Base-by-base conservation (phyloP, 2,113 vertebrate species). In the Genyomyrus donnyi region DNA sequence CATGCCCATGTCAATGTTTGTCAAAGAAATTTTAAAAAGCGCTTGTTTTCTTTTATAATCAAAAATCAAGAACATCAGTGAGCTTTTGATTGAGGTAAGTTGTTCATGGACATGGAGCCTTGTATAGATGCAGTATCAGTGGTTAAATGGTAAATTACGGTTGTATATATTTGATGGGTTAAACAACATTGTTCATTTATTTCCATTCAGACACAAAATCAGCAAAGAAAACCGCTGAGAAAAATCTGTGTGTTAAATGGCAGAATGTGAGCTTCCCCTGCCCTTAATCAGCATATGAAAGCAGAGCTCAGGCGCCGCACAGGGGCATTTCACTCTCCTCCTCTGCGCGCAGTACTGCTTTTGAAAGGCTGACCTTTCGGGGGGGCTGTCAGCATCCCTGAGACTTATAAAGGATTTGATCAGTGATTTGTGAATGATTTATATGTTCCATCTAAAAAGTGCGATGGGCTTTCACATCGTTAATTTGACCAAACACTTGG, bases 311-410 rank as follows among this genome's bases (percentile, higher is more conserved):
- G 8, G 6, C 83, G 13, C 8, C 0, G 21, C 0, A 48, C 42
- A 85, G 45, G 35, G 9, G 11, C 46, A 85, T 80, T 90, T 91
- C 89, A 80, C 70, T 85, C 50, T 58, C 89, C 91, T 85, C 90
- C 88, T 53, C 53, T 74, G 46, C n/a, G 5, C 45, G 45, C 80
- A 42, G 27, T 86, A 49, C 88, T 88, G 48, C 85, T 86, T 77
- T 48, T 87, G 84, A 89, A 56, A 90, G 27, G 80, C 77, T 90
- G 88, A 90, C 85, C 91, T 90, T 89, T 87, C 46, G 42, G 21
- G 42, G 56, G 66, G 77, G 46, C 77, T 24, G 89, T 66, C 87
- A 56, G 77, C 85, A 46, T 70, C 53, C 89, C 86, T 80, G 58
- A 50, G 24, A 53, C 90, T 88, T 88, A 49, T 88, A 88, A 83